phyloP scores from a whole-genome alignment of 2,797 vertebrate genomes.

The Naso thynnoides region DNA sequence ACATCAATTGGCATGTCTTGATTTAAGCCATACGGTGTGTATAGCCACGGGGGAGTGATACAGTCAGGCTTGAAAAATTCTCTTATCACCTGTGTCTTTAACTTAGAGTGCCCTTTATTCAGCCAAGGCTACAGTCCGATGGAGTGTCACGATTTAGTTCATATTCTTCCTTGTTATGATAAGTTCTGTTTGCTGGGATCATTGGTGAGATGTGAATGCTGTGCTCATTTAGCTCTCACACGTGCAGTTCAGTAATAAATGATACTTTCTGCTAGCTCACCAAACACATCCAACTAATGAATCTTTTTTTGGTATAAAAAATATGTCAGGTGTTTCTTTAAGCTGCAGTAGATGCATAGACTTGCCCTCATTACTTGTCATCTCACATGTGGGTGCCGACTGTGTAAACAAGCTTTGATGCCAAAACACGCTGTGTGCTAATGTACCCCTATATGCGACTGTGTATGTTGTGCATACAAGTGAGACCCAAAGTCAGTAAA shows the following conservation, averaged over 20 bases:
- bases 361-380: conserved; percentile 17
- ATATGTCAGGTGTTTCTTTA: conserved; percentile 2
- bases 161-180: not conserved
- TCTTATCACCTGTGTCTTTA: conserved; percentile 40
- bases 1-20: conserved; percentile 47
- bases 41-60: conserved; percentile 6
- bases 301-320: not conserved
- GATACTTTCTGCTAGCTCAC: not conserved
- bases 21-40: conserved; percentile 47
- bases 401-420: conserved; percentile 19
- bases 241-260: conserved; percentile 4
- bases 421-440: conserved; percentile 7
- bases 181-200: not conserved
- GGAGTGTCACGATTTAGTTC: not conserved
- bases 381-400: conserved; percentile 10
- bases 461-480: not conserved
- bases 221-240: not conserved
- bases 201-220: not conserved
- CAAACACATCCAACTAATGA: not conserved
- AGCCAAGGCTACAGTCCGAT: not conserved
- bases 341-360: conserved; percentile 2
- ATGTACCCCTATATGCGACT: not conserved
- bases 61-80: not conserved
- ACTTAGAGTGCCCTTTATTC: conserved; percentile 8
- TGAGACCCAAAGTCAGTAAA: not conserved